phyloP scores from a whole-genome alignment of 1,140 invertebrate genomes.

The Plutomurus gul region DNA sequence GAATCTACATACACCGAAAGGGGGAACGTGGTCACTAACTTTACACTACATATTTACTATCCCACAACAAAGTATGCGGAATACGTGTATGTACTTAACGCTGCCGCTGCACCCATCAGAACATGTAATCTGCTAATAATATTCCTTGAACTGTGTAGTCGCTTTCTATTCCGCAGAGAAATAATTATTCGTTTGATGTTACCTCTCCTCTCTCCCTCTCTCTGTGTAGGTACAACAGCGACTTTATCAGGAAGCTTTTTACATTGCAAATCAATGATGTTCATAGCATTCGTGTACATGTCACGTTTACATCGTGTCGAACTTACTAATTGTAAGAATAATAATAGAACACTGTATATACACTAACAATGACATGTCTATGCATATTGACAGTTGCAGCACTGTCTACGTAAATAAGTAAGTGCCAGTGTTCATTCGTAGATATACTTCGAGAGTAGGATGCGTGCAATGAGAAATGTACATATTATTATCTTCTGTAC shows the following conservation, averaged over 20 bases:
- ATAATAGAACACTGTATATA: background rate
- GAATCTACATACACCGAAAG: too few relatives aligned
- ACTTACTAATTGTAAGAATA: background rate
- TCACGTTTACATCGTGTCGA: slow-evolving; percentile 4
- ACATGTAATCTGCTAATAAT: background rate
- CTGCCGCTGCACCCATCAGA: background rate
- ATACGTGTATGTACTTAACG: background rate
- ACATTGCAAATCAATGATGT: slow-evolving; percentile 1
- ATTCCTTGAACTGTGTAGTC: slow-evolving; percentile 4
- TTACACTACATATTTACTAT: too few relatives aligned
- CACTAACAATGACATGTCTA: background rate
- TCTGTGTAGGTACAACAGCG: too few relatives aligned
- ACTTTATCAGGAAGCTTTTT: slow-evolving; percentile 13
- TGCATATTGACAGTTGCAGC: background rate
- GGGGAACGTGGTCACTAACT: too few relatives aligned
- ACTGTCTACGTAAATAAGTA: too few relatives aligned
- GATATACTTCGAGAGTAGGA: too few relatives aligned
- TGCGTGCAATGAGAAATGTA: too few relatives aligned
- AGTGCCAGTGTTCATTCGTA: too few relatives aligned
- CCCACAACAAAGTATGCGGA: too few relatives aligned
- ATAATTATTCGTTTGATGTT: background rate
- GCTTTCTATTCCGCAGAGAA: slow-evolving; percentile 16
- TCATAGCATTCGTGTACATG: slow-evolving; percentile 17
- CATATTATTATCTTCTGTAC: too few relatives aligned
- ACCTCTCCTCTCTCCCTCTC: too few relatives aligned